Evolutionary conservation across 1,140 invertebrate genomes (phyloP).

Genomic region (Chionoecetes opilio): DNA sequence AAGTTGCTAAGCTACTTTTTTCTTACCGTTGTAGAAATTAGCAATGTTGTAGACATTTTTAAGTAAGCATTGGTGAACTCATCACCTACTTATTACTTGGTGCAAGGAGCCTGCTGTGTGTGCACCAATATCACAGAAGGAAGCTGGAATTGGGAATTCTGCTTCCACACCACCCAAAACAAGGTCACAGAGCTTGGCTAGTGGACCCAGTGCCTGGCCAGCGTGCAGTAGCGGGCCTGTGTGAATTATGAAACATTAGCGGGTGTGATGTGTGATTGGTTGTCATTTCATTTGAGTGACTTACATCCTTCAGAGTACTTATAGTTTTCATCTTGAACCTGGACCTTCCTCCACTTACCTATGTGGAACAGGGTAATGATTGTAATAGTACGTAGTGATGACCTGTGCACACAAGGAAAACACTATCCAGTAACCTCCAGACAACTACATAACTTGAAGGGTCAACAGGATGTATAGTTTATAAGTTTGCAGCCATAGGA

Average conservation of each 20-base stretch:
- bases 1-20: constrained; percentile 3
- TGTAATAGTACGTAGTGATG: not conserved
- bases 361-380: not conserved
- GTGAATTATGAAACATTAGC: too few species aligned
- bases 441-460: not conserved
- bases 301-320: not conserved
- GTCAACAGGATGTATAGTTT: not conserved
- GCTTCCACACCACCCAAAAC: not conserved
- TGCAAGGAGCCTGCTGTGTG: not conserved
- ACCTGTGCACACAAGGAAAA: not conserved
- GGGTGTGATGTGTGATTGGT: too few species aligned
- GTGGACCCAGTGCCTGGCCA: not conserved
- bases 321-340: not conserved
- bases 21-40: not conserved
- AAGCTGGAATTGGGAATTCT: not conserved
- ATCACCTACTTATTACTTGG: not conserved
- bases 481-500: not conserved
- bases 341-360: not conserved
- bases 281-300: too few species aligned
- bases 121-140: not conserved
- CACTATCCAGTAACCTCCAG: not conserved
- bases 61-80: not conserved
- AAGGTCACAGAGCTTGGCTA: not conserved
- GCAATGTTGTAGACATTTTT: not conserved
- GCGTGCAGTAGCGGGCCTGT: too few species aligned